phyloP scores from a whole-genome alignment of 2,113 vertebrate species.

The Sisor rabdophorus region DNA sequence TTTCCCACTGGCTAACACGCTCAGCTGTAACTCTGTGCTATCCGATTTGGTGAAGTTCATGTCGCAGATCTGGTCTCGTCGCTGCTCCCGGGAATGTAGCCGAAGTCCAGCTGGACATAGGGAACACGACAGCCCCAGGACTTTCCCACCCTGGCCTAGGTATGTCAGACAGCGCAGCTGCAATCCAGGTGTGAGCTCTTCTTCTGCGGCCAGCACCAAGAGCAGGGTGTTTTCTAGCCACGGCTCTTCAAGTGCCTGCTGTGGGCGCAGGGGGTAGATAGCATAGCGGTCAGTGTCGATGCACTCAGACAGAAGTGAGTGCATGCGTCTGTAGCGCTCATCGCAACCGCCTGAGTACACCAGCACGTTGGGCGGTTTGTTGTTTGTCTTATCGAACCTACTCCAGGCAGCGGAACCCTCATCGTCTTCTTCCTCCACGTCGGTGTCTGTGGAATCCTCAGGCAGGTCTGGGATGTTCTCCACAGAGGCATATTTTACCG shows the following conservation, averaged over 20 bases:
- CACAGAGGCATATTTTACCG: constrained; percentile 80
- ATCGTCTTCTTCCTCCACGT: constrained; percentile 35
- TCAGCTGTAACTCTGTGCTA: constrained; percentile 66
- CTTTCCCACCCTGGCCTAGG: constrained; percentile 78
- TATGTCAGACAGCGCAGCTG: constrained; percentile 74
- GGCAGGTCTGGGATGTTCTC: constrained; percentile 86
- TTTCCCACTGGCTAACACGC: constrained; percentile 68
- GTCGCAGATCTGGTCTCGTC: constrained; percentile 55
- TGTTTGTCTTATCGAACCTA: not conserved
- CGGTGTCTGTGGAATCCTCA: constrained; percentile 52
- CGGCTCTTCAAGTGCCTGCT: constrained; percentile 76
- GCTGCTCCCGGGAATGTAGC: constrained; percentile 56
- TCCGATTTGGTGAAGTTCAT: constrained; percentile 72
- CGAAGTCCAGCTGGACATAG: constrained; percentile 72
- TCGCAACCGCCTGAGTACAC: constrained; percentile 74
- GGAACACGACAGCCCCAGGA: constrained; percentile 74
- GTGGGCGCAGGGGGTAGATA: constrained; percentile 75
- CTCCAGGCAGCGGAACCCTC: not conserved
- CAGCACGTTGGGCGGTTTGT: constrained; percentile 84
- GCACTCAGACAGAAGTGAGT: constrained; percentile 69
- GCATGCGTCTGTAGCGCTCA: constrained; percentile 63
- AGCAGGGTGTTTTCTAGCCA: constrained; percentile 82
- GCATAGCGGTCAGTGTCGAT: constrained; percentile 72
- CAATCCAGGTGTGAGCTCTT: constrained; percentile 63
- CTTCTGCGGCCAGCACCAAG: constrained; percentile 74